These are phyloP conservation scores for Siniperca obscura DNA, from an alignment of 2,797 vertebrate genomes.

Conservation along the genomic window DNA sequence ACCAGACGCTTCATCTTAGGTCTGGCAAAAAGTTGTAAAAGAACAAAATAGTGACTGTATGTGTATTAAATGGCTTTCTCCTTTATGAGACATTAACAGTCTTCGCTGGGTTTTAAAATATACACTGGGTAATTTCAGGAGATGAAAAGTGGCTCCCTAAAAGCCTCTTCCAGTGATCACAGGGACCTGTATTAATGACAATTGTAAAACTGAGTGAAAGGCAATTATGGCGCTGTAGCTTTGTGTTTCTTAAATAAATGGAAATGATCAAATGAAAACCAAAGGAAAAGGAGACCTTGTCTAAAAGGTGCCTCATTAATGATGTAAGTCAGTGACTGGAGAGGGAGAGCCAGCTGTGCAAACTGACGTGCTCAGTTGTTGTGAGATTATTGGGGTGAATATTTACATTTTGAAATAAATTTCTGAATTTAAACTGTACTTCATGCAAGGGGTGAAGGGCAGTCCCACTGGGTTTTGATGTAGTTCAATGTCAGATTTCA, in stretches of 20 bases:
- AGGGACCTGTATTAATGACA: constrained; percentile 40
- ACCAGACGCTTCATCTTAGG: neutral
- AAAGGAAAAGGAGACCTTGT: constrained; percentile 3
- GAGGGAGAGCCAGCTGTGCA: neutral
- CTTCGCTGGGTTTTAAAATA: constrained; percentile 42
- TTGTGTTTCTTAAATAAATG: constrained; percentile 46
- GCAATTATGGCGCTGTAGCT: constrained; percentile 20
- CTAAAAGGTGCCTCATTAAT: constrained; percentile 34
- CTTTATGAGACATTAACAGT: constrained; percentile 35
- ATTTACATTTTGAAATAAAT: neutral
- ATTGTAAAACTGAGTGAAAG: constrained; percentile 59
- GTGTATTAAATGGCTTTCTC: constrained; percentile 9
- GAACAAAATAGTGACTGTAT: neutral
- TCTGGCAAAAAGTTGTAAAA: constrained; percentile 23
- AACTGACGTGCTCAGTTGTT: neutral
- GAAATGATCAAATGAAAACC: constrained; percentile 50
- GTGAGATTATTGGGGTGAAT: neutral
- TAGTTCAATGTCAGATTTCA: neutral
- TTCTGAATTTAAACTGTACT: neutral
- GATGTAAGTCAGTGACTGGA: constrained; percentile 4
- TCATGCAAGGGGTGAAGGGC: neutral
- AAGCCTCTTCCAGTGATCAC: constrained; percentile 56
- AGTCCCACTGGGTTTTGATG: neutral
- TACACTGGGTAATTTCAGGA: constrained; percentile 33
- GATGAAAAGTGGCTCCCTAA: constrained; percentile 63